Conservation (phyloP, 53 echinoderm and acorn worm species). For the Patiria pectinifera region DNA sequence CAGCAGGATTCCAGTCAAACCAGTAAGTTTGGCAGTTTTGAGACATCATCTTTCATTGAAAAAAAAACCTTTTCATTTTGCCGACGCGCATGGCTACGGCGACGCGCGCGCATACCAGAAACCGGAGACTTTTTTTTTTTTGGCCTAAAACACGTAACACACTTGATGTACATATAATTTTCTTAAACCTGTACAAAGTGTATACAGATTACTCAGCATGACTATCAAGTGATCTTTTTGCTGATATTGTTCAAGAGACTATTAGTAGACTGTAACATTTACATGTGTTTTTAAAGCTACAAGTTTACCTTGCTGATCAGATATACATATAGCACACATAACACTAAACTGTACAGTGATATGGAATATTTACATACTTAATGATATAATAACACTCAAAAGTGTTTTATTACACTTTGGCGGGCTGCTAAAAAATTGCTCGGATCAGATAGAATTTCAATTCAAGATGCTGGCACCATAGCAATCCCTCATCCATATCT, state of each 20-base stretch:
- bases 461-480: constrained; percentile 26
- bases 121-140: too few relatives aligned
- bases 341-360: neutral
- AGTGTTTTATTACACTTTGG: constrained; percentile 40
- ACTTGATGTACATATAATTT: too few relatives aligned
- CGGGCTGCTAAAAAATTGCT: constrained; percentile 31
- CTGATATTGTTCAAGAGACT: neutral
- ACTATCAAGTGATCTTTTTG: too few relatives aligned
- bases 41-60: too few relatives aligned
- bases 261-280: neutral
- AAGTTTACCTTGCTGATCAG: neutral
- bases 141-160: too few relatives aligned
- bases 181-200: too few relatives aligned
- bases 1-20: too few relatives aligned
- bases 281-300: neutral
- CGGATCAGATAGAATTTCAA: neutral
- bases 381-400: constrained; percentile 16
- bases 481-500: constrained; percentile 33
- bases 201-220: too few relatives aligned
- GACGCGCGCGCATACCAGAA: too few relatives aligned
- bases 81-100: too few relatives aligned
- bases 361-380: constrained; percentile 52
- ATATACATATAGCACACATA: constrained; percentile 40
- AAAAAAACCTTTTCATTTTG: too few relatives aligned
- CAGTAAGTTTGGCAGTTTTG: too few relatives aligned